Evolutionary conservation across 2,888 invertebrate genomes (phyloP), one percentile per base, ranked within the genome.

Genomic region (Lepidocyrtinus sp.): DNA sequence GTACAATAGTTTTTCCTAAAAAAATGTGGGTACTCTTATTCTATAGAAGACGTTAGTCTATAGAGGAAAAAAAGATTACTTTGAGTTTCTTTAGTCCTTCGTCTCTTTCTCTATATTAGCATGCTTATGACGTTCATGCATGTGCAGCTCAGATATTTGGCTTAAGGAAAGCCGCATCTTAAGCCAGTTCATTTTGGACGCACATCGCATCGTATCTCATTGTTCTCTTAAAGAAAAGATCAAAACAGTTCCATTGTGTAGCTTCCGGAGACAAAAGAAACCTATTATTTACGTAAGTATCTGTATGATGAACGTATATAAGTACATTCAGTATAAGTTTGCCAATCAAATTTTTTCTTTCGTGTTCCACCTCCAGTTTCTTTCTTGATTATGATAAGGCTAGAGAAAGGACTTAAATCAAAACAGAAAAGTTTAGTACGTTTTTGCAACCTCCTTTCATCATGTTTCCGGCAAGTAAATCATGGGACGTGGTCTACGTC

Each of bases 101-200:
- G 59, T 59, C 59, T 59, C 59, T 22, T 9, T 21, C 22, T 59
- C 22, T 19, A 59, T n/a, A 36, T 59, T 5, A 59, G 59, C 59
- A 59, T 55, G n/a, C 63, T 46, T 67, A 75, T 71, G 68, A 59
- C 59, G 19, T 59, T 19, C 68, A 75, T 81, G 81, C 71, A 81
- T 81, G 81, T 81, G 75, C 62, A 63, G 65, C 55, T 63, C 50
- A 68, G 81, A 81, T 81, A 81, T 68, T 76, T 81, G 81, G 75
- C 81, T 81, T 81, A 81, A 59, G 36, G 72, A 64, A 68, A 81
- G 63, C 67, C 81, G 73, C 75, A 76, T 81, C 81, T 59, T 59
- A 68, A 75, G 72, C 75, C 69, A 75, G 75, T 81, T 81, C 81
- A 81, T 76, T 81, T 75, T 72, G 55, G 27, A 64, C 50, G 59